Conservation (phyloP, 2,888 invertebrate species). For the Antheraea assamensis region DNA sequence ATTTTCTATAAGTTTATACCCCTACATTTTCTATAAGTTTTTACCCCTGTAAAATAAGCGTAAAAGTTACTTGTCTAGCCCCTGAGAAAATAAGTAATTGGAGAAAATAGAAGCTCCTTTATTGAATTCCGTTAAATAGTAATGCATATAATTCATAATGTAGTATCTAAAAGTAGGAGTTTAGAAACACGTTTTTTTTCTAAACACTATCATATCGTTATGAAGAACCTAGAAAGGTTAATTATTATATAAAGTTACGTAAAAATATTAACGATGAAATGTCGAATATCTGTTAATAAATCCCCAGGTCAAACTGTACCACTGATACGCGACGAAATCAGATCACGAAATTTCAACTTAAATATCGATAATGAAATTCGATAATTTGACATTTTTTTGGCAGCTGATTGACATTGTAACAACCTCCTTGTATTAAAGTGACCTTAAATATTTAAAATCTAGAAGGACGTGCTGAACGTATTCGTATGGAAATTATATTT, state of each 20-base stretch:
- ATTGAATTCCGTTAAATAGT: too few relatives aligned
- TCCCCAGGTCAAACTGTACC: conserved; percentile 38
- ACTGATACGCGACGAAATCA: conserved; percentile 38
- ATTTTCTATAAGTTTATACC: too few relatives aligned
- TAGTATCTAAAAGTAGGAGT: too few relatives aligned
- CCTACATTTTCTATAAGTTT: too few relatives aligned
- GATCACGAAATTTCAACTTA: conserved; percentile 37
- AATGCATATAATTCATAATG: too few relatives aligned
- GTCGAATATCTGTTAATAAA: conserved; percentile 20
- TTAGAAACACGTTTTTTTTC: neutral
- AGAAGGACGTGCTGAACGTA: neutral
- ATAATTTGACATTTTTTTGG: conserved; percentile 44
- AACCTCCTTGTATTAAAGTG: conserved; percentile 14
- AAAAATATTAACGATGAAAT: neutral
- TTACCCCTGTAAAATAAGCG: too few relatives aligned
- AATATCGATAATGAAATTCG: conserved; percentile 42
- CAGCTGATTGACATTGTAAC: conserved; percentile 46
- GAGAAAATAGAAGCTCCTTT: too few relatives aligned
- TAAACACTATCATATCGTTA: neutral
- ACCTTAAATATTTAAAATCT: conserved; percentile 6
- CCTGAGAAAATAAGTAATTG: too few relatives aligned
- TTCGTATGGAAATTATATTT: neutral
- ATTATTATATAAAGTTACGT: neutral
- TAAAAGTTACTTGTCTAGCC: too few relatives aligned
- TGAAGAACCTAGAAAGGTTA: too few relatives aligned